A percentile compares a stretch with the other conserved stretches of the same genome.
These are phyloP conservation scores for Heliconius congener DNA, from an alignment of 1,140 invertebrate species.

Conservation along the genomic window DNA sequence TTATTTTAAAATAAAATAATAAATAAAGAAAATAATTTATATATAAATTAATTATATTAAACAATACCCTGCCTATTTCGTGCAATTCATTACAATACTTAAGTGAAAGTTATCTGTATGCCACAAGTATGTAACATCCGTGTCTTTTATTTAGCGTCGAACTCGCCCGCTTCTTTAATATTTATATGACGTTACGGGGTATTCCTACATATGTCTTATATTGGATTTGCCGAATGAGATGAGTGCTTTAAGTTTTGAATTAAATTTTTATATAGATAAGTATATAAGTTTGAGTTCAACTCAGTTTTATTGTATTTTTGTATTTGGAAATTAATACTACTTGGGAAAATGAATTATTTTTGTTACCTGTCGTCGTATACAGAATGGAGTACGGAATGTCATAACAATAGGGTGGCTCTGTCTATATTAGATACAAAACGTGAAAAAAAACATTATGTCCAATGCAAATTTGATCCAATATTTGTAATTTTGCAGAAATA, in stretches of 20 bases:
- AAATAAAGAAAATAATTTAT: not conserved
- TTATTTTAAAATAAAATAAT: not conserved
- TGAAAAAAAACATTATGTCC: no score
- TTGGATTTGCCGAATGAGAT: not conserved
- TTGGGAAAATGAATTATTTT: no score
- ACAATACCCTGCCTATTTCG: not conserved
- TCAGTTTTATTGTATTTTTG: no score
- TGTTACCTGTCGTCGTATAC: no score
- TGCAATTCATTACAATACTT: not conserved
- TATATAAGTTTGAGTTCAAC: no score
- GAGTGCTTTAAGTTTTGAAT: not conserved
- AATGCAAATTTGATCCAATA: no score
- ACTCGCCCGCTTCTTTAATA: constrained; percentile 22
- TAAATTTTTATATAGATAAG: not conserved
- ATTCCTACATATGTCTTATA: constrained; percentile 1
- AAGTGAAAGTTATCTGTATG: constrained; percentile 38
- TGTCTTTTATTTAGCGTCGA: constrained; percentile 22
- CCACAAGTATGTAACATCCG: constrained; percentile 25
- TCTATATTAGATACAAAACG: no score
- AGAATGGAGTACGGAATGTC: no score
- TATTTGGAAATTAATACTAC: no score
- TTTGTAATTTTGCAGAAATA: not conserved
- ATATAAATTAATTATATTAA: not conserved
- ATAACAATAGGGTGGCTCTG: no score
- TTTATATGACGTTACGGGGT: constrained; percentile 13